These are phyloP conservation scores for Drosophila arizonae DNA, from an alignment of 1,140 invertebrate genomes.

Conservation along the genomic window DNA sequence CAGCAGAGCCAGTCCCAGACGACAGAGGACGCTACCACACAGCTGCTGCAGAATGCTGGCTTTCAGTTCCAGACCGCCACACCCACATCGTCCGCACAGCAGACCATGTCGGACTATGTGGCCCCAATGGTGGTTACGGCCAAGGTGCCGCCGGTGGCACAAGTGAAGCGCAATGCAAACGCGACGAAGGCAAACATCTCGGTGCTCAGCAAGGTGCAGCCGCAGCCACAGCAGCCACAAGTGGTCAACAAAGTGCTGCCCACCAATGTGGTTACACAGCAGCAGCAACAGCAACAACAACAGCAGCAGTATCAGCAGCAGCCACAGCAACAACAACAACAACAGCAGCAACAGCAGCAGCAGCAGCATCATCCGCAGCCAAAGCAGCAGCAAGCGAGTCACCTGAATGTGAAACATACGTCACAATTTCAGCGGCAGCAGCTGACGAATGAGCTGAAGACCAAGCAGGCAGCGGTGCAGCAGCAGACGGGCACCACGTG, in stretches of 20 bases:
- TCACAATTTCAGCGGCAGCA: slow-evolving; percentile 26
- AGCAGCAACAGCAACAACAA: slow-evolving; percentile 34
- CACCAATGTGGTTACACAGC: slow-evolving; percentile 55
- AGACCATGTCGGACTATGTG: slow-evolving; percentile 47
- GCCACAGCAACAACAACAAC: slow-evolving; percentile 9
- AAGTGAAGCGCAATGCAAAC: slow-evolving; percentile 56
- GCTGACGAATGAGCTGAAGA: slow-evolving; percentile 17
- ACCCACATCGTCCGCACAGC: slow-evolving; percentile 23
- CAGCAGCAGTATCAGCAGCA: slow-evolving; percentile 13
- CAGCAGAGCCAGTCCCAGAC: slow-evolving; percentile 53
- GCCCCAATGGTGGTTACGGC: slow-evolving; percentile 65
- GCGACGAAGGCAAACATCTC: slow-evolving; percentile 40
- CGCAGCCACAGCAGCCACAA: slow-evolving; percentile 69
- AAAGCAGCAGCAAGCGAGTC: neutral
- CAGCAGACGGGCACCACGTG: slow-evolving; percentile 55
- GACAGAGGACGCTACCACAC: slow-evolving; percentile 52
- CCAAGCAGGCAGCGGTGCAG: slow-evolving; percentile 16
- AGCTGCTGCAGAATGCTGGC: slow-evolving; percentile 61
- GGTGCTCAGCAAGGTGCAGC: slow-evolving; percentile 63
- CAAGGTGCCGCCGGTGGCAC: slow-evolving; percentile 64
- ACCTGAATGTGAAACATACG: slow-evolving; percentile 26
- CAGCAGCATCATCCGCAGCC: slow-evolving; percentile 21
- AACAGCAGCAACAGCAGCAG: slow-evolving; percentile 18
- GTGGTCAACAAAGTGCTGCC: slow-evolving; percentile 77
- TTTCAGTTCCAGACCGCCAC: slow-evolving; percentile 62